Base-by-base conservation (phyloP, 2,113 vertebrate species). In the Scolopax mira region DNA sequence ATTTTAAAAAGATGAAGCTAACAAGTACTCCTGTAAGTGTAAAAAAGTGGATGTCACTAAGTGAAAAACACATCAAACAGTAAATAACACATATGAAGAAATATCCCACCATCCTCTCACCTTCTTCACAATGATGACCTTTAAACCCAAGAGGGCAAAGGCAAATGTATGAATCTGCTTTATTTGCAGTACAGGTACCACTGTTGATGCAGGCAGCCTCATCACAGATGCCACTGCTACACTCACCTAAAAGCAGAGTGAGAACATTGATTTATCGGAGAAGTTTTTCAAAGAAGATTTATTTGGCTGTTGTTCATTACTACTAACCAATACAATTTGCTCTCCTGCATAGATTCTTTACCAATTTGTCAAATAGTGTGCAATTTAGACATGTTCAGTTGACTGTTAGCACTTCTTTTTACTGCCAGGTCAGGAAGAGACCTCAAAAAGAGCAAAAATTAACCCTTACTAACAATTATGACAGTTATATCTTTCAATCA, bases 111-210 rank as follows among this genome's bases (percentile, higher is more conserved):
- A 51, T 55, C 35, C 65, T 88, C 99, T 99, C 97, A 99, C 99
- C 98, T 62, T 99, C 98, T 94, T 99, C 98, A 3, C 99, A 99
- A 42, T 99, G 98, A 18, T 97, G 95, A 35, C 99, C 99, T 96
- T 97, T 98, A 98, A 99, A 99, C 69, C 99, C 99, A 9, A 99
- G 98, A 11, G 98, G 99, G 86, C 99, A 99, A 81, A 99, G 98
- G 80, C 99, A 99, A 89, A 99, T 98, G 94, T 98, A 99, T 28
- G 98, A 97, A 65, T 99, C 99, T 0, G 99, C 99, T 11, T 98
- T 98, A 96, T 91, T 98, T 0, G 98, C 98, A 31, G 97, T 98
- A 96, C 99, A 99, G 91, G 97, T 97, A n/a, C 99, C 99, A 3
- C 98, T 98, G 4, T 99, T 99, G 93, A 98, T 79, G 87, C 99